Conservation (phyloP, 2,888 invertebrate species). For the Diarsia brunnea region DNA sequence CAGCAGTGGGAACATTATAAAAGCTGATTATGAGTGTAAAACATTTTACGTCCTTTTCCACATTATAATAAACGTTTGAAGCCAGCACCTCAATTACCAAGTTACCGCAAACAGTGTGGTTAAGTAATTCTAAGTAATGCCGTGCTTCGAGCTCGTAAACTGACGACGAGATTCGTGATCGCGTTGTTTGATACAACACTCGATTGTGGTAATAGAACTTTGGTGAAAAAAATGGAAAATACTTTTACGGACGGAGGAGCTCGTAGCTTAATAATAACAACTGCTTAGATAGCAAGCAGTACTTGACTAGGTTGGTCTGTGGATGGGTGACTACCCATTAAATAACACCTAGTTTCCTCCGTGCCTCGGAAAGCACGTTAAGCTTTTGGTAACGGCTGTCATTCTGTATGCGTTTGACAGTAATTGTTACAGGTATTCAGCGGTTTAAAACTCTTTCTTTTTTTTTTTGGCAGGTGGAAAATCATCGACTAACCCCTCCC, state of each 20-base stretch:
- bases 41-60: not conserved
- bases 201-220: not conserved
- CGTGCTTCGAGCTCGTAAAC: conserved; percentile 3
- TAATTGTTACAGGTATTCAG: too few species aligned
- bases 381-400: too few species aligned
- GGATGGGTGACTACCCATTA: too few species aligned
- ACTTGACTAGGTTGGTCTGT: not conserved
- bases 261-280: not conserved
- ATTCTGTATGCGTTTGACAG: too few species aligned
- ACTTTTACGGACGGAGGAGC: not conserved
- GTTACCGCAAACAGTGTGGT: conserved; percentile 3
- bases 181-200: conserved; percentile 10
- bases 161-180: not conserved
- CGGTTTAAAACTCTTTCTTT: too few species aligned
- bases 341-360: too few species aligned
- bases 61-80: not conserved
- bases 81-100: not conserved
- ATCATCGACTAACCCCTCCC: too few species aligned
- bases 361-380: too few species aligned
- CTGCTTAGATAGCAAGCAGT: not conserved
- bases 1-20: too few species aligned
- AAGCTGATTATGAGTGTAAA: not conserved
- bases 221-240: not conserved
- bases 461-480: too few species aligned
- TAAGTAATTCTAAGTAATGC: conserved; percentile 12